phyloP scores from a whole-genome alignment of 2,113 vertebrate species.

The Proteles cristata region DNA sequence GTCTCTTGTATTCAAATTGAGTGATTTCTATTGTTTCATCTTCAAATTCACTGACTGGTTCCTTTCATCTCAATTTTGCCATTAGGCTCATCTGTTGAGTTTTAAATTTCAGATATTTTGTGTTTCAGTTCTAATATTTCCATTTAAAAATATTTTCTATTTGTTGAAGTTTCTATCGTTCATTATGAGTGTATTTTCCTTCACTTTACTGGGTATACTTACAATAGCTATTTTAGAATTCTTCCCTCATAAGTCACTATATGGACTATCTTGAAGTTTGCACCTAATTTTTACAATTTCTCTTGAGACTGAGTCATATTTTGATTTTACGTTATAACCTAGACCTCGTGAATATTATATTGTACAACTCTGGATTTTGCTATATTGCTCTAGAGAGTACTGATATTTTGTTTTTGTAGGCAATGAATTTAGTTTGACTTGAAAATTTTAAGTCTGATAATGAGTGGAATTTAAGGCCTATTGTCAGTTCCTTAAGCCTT shows the following conservation, averaged over 20 bases:
- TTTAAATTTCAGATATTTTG: background rate
- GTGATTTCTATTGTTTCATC: background rate
- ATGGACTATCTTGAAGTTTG: background rate
- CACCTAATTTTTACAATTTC: background rate
- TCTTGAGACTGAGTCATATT: background rate
- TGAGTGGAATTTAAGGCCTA: background rate
- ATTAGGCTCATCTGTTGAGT: background rate
- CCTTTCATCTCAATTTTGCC: background rate
- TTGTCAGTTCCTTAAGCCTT: background rate
- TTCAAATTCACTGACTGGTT: background rate
- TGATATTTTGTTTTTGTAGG: conserved; percentile 31
- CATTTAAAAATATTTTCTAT: background rate
- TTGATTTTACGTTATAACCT: background rate
- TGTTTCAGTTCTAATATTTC: background rate
- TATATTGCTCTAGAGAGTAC: conserved; percentile 10
- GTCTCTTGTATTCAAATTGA: background rate
- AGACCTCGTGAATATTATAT: background rate
- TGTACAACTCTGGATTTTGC: conserved; percentile 38
- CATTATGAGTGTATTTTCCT: background rate
- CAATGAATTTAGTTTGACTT: background rate
- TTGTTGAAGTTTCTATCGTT: conserved; percentile 4
- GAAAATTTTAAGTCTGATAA: background rate
- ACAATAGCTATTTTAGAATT: conserved; percentile 8
- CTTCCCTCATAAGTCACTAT: background rate
- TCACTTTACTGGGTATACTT: background rate